These are phyloP conservation scores for Pterocles burchelli DNA, from an alignment of 2,113 vertebrate genomes.

Conservation along the genomic window DNA sequence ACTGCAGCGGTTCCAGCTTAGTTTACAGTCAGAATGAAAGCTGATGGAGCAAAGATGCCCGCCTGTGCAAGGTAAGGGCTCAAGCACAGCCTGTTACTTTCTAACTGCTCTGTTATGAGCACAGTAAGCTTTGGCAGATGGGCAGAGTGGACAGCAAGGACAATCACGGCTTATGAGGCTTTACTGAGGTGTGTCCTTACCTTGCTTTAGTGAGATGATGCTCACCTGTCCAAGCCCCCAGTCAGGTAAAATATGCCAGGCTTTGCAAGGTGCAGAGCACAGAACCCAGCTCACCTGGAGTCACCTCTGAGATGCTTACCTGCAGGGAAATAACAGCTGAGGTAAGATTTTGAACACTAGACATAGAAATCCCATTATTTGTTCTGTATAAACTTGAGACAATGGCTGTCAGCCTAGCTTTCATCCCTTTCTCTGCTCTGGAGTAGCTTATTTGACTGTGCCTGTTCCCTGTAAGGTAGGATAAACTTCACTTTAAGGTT, in stretches of 20 bases:
- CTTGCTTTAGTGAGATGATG: neutral
- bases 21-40: neutral
- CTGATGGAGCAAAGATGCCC: neutral
- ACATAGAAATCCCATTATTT: neutral
- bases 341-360: neutral
- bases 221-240: neutral
- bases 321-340: neutral
- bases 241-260: neutral
- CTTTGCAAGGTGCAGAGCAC: neutral
- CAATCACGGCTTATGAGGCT: fast-evolving
- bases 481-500: neutral
- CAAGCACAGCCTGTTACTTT: neutral
- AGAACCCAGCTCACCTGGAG: neutral
- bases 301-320: neutral
- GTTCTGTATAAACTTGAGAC: neutral
- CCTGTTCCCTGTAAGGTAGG: neutral
- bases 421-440: neutral
- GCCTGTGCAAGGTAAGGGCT: neutral
- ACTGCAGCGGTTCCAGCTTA: neutral
- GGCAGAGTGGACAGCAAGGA: neutral
- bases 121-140: neutral
- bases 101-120: neutral
- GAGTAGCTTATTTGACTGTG: neutral
- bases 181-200: neutral
- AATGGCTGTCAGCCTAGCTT: neutral